Evolutionary conservation across 1,140 invertebrate genomes (phyloP).

Genomic region (Psix sp.): DNA sequence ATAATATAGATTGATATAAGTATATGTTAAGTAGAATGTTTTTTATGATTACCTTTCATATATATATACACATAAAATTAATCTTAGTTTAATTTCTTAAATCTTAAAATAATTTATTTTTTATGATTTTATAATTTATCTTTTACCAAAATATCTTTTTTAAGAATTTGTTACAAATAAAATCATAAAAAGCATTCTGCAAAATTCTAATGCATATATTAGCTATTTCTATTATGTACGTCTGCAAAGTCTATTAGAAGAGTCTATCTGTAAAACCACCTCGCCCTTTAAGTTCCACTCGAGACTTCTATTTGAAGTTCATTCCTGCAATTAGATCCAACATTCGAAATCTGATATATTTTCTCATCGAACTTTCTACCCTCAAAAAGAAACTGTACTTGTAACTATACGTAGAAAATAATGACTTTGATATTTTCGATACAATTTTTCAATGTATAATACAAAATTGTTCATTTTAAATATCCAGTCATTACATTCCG

Average conservation of each 20-base stretch:
- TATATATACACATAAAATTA: too few relatives aligned
- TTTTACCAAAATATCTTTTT: too few relatives aligned
- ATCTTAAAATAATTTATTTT: neutral
- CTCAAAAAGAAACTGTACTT: neutral
- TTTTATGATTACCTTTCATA: slow-evolving; percentile 39
- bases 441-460: too few relatives aligned
- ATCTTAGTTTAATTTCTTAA: too few relatives aligned
- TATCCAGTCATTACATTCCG: too few relatives aligned
- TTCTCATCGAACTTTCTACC: neutral
- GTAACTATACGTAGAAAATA: neutral
- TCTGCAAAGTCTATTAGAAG: slow-evolving; percentile 77
- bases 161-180: slow-evolving; percentile 10
- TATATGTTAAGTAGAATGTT: slow-evolving; percentile 57
- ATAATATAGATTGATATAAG: slow-evolving; percentile 52
- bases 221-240: slow-evolving; percentile 76
- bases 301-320: slow-evolving; percentile 43
- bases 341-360: slow-evolving; percentile 28
- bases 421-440: too few relatives aligned
- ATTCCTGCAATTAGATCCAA: slow-evolving; percentile 55
- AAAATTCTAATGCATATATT: slow-evolving; percentile 70
- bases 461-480: too few relatives aligned
- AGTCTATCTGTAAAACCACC: slow-evolving; percentile 71
- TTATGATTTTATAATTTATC: too few relatives aligned
- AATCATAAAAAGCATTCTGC: slow-evolving; percentile 57
- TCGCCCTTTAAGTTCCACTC: slow-evolving; percentile 59